phyloP scores from a whole-genome alignment of 1,140 invertebrate genomes.

The Carposina sasakii region DNA sequence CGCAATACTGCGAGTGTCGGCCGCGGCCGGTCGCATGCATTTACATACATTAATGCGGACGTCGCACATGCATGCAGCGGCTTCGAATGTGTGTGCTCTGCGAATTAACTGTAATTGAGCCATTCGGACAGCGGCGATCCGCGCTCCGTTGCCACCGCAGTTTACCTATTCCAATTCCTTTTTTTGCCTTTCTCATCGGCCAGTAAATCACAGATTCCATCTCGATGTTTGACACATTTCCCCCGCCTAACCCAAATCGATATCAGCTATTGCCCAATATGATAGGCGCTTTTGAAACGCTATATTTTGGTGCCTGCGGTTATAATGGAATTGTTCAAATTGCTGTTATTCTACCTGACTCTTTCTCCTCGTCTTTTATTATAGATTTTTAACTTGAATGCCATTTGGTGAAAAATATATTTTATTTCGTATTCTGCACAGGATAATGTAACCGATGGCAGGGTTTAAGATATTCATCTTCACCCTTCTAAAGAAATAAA shows the following conservation, averaged over 20 bases:
- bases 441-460: constrained; percentile 36
- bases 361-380: too few relatives aligned
- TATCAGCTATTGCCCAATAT: too few relatives aligned
- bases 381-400: neutral
- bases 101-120: constrained; percentile 71
- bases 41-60: constrained; percentile 70
- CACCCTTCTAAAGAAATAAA: constrained; percentile 64
- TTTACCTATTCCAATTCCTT: constrained; percentile 21
- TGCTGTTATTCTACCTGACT: too few relatives aligned
- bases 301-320: too few relatives aligned
- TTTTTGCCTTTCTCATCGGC: constrained; percentile 3
- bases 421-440: too few relatives aligned
- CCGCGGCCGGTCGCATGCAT: constrained; percentile 65
- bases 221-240: too few relatives aligned
- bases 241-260: too few relatives aligned
- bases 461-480: constrained; percentile 61
- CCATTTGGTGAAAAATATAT: too few relatives aligned
- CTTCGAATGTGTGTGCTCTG: constrained; percentile 62
- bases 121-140: constrained; percentile 58
- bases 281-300: too few relatives aligned
- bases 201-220: too few relatives aligned
- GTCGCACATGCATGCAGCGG: constrained; percentile 59
- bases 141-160: constrained; percentile 40
- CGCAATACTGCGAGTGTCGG: constrained; percentile 64
- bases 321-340: too few relatives aligned